These are phyloP conservation scores for Oncopodura yosiiana DNA, from an alignment of 1,140 invertebrate species.

Conservation along the genomic window DNA sequence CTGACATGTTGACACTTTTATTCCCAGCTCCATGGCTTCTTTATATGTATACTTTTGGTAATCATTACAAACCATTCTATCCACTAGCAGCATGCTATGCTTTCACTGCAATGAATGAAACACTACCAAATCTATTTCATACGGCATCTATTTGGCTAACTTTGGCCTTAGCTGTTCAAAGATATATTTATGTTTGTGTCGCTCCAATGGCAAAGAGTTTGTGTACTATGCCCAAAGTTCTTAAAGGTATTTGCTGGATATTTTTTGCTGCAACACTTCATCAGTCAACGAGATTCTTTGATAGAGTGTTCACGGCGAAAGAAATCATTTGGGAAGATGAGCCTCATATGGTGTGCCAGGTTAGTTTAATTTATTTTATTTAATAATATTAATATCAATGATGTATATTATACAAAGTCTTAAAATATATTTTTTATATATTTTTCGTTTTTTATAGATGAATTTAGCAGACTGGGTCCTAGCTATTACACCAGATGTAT, in stretches of 20 bases:
- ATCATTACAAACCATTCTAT: constrained; percentile 65
- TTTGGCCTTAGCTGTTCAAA: constrained; percentile 71
- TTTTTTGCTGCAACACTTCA: constrained; percentile 63
- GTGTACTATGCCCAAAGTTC: constrained; percentile 75
- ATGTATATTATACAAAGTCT: too few relatives aligned
- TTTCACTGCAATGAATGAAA: constrained; percentile 63
- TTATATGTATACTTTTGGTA: constrained; percentile 82
- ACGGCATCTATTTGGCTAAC: constrained; percentile 90
- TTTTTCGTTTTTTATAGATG: too few relatives aligned
- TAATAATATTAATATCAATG: too few relatives aligned
- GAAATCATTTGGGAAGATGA: constrained; percentile 54
- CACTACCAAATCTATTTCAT: constrained; percentile 75
- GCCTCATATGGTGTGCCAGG: constrained; percentile 39
- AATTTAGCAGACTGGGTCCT: constrained; percentile 60
- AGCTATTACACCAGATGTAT: constrained; percentile 54
- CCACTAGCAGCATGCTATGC: constrained; percentile 64
- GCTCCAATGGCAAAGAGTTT: constrained; percentile 69
- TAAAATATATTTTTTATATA: too few relatives aligned
- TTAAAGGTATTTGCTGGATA: constrained; percentile 64
- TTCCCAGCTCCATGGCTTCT: constrained; percentile 76
- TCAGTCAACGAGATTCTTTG: constrained; percentile 68
- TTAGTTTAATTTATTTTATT: too few relatives aligned
- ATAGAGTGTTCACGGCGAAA: constrained; percentile 48
- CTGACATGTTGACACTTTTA: constrained; percentile 82
- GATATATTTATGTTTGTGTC: constrained; percentile 86